Evolutionary conservation across 1,140 invertebrate species (phyloP).

Genomic region (Bactericera cockerelli): DNA sequence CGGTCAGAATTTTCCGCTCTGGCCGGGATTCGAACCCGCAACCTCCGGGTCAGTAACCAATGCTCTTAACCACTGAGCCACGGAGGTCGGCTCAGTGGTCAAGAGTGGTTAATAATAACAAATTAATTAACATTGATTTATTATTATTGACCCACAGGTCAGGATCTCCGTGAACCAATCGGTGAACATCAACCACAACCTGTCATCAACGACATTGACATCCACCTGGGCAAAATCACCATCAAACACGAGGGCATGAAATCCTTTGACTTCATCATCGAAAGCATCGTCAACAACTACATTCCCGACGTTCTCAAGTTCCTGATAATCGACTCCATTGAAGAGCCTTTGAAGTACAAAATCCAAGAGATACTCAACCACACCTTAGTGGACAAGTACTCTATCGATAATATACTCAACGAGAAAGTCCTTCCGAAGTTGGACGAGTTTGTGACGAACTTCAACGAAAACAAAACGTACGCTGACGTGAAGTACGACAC

Average conservation of each 20-base stretch:
- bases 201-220: conserved; percentile 48
- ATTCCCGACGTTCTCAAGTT: conserved; percentile 64
- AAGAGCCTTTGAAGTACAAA: conserved; percentile 50
- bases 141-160: conserved; percentile 27
- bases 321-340: conserved; percentile 67
- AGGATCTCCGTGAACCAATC: conserved; percentile 49
- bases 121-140: too few species aligned
- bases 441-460: not conserved
- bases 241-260: conserved; percentile 45
- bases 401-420: not conserved
- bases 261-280: conserved; percentile 58
- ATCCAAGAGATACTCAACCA: conserved; percentile 51
- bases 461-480: not conserved
- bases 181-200: conserved; percentile 54
- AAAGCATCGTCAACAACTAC: conserved; percentile 52
- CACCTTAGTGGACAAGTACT: conserved; percentile 40
- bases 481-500: not conserved
- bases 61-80: too few species aligned
- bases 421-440: not conserved
- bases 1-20: too few species aligned
- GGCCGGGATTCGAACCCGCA: too few species aligned
- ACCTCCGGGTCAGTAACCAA: too few species aligned
- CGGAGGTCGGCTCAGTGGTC: too few species aligned
- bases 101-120: too few species aligned
- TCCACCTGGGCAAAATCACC: conserved; percentile 59